Conservation (phyloP, 2,888 invertebrate species). For the Tethea ocularis region DNA sequence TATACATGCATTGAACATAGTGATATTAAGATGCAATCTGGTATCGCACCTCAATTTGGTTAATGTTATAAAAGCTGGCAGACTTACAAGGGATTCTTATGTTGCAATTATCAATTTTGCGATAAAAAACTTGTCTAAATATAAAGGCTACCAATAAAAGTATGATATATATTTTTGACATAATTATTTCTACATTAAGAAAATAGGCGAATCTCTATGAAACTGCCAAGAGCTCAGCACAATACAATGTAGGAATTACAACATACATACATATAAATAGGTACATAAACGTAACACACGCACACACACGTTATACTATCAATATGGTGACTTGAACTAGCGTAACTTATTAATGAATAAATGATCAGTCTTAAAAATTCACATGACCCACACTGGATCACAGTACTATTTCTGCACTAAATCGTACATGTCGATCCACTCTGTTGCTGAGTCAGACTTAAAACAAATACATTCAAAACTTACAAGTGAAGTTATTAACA, state of each 20-base stretch:
- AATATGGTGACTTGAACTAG: slow-evolving; percentile 75
- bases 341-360: slow-evolving; percentile 80
- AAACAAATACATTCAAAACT: slow-evolving; percentile 67
- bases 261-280: slow-evolving; percentile 66
- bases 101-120: slow-evolving; percentile 19
- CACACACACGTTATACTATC: slow-evolving; percentile 61
- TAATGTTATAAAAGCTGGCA: slow-evolving; percentile 28
- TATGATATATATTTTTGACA: slow-evolving; percentile 25
- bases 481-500: slow-evolving; percentile 68
- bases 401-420: slow-evolving; percentile 58
- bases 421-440: slow-evolving; percentile 51
- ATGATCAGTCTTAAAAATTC: slow-evolving; percentile 81
- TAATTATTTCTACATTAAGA: slow-evolving; percentile 36
- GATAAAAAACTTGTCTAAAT: slow-evolving; percentile 22
- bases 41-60: neutral
- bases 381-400: slow-evolving; percentile 56
- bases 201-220: slow-evolving; percentile 54
- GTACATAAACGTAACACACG: slow-evolving; percentile 62
- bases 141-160: slow-evolving; percentile 26
- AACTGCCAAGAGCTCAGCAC: slow-evolving; percentile 39
- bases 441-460: slow-evolving; percentile 79
- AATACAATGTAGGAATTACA: slow-evolving; percentile 35
- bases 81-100: slow-evolving; percentile 42
- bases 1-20: neutral
- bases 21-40: neutral